phyloP scores from a whole-genome alignment of 2,113 vertebrate genomes.

The Eudorcas thomsonii region DNA sequence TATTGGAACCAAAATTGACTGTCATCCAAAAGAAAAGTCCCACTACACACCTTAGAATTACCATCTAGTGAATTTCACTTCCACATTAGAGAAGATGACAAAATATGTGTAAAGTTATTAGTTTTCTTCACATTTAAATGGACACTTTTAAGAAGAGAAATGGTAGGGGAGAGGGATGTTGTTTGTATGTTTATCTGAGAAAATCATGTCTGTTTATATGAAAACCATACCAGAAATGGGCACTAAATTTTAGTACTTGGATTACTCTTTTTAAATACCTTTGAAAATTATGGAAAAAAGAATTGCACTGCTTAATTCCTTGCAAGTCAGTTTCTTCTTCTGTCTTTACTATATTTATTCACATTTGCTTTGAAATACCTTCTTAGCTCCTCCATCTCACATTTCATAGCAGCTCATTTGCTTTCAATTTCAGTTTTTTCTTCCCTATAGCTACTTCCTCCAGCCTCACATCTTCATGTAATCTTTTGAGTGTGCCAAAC shows the following conservation, averaged over 20 bases:
- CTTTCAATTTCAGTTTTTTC: not conserved
- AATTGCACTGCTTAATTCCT: not conserved
- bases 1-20: not conserved
- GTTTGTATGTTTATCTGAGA: not conserved
- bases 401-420: not conserved
- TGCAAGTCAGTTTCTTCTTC: not conserved
- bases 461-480: not conserved
- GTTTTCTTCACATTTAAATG: not conserved
- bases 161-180: not conserved
- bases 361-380: not conserved
- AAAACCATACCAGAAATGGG: not conserved
- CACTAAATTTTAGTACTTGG: not conserved
- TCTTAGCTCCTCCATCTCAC: not conserved
- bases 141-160: not conserved
- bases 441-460: not conserved
- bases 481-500: not conserved
- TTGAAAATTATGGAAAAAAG: not conserved
- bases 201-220: not conserved
- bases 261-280: not conserved
- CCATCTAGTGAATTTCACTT: not conserved
- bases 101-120: not conserved
- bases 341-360: not conserved
- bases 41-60: not conserved
- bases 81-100: not conserved
- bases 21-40: not conserved